Percentiles rank a stretch among this genome's conserved stretches.
Evolutionary conservation across 2,888 invertebrate genomes (phyloP).

Genomic region (Diachrysia chrysitis): DNA sequence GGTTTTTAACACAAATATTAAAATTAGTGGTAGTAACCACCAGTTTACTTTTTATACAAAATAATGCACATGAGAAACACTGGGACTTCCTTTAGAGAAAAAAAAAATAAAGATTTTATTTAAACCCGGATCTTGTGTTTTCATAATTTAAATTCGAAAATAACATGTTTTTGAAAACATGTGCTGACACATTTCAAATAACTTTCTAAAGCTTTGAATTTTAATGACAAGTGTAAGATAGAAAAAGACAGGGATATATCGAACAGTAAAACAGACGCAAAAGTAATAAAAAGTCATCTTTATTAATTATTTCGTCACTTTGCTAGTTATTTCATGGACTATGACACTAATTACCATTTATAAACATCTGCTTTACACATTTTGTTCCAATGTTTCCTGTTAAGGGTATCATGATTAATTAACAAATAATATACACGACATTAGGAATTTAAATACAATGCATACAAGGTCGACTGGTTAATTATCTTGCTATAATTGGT

Average conservation of each 20-base stretch:
- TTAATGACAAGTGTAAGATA: too few species aligned
- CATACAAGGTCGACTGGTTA: conserved; percentile 17
- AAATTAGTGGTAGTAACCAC: too few species aligned
- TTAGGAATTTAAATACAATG: conserved; percentile 39
- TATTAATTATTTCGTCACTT: neutral
- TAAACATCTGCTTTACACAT: conserved; percentile 65
- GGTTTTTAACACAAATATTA: too few species aligned
- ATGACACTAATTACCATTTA: conserved; percentile 32
- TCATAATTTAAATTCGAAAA: too few species aligned
- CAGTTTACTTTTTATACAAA: too few species aligned
- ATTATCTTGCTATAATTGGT: conserved; percentile 7
- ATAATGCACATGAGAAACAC: too few species aligned
- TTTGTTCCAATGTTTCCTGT: conserved; percentile 44
- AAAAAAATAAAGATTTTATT: too few species aligned
- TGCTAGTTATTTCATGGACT: neutral
- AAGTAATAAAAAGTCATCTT: neutral
- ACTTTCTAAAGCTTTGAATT: too few species aligned
- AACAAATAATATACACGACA: conserved; percentile 28
- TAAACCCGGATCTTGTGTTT: too few species aligned
- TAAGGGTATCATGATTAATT: conserved; percentile 51
- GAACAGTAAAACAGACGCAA: neutral
- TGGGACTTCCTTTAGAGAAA: too few species aligned
- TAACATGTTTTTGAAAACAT: too few species aligned
- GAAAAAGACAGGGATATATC: neutral
- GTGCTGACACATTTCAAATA: too few species aligned